Conservation (phyloP, 2,888 invertebrate genomes). For the Spisula subtruncata region DNA sequence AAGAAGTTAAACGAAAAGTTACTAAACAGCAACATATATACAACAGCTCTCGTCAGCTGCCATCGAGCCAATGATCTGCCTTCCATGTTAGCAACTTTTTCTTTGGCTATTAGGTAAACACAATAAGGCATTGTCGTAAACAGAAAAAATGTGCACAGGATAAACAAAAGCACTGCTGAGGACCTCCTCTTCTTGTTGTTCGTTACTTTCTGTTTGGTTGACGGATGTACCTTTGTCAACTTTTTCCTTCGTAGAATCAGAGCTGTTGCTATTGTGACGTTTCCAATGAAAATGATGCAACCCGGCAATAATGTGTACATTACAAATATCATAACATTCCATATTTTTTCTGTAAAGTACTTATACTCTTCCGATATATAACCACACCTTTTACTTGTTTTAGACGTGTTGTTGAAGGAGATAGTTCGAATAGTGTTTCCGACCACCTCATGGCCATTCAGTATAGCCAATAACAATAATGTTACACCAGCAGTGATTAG, state of each 20-base stretch:
- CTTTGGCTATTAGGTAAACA: slow-evolving; percentile 24
- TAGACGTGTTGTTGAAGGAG: neutral
- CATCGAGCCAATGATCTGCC: slow-evolving; percentile 9
- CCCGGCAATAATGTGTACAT: slow-evolving; percentile 3
- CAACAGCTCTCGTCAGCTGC: slow-evolving; percentile 17
- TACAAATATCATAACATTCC: slow-evolving; percentile 1
- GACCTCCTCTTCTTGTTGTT: neutral
- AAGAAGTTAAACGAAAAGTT: slow-evolving; percentile 53
- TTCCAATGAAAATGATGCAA: neutral
- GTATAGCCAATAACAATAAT: neutral
- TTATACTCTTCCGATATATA: neutral
- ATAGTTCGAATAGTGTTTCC: neutral
- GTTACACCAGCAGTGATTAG: neutral
- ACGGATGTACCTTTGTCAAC: neutral
- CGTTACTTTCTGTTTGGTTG: neutral
- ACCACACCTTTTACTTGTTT: neutral
- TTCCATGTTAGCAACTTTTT: neutral
- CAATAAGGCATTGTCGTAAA: slow-evolving; percentile 36
- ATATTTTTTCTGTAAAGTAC: neutral
- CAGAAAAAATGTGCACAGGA: slow-evolving; percentile 28
- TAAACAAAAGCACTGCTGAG: slow-evolving; percentile 28
- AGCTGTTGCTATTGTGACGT: neutral
- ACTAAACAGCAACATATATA: slow-evolving; percentile 30
- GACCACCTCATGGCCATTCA: slow-evolving; percentile 19
- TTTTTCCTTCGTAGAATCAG: neutral